Base-by-base conservation (phyloP, 2,797 vertebrate species). In the Stomatorhinus walkeri region DNA sequence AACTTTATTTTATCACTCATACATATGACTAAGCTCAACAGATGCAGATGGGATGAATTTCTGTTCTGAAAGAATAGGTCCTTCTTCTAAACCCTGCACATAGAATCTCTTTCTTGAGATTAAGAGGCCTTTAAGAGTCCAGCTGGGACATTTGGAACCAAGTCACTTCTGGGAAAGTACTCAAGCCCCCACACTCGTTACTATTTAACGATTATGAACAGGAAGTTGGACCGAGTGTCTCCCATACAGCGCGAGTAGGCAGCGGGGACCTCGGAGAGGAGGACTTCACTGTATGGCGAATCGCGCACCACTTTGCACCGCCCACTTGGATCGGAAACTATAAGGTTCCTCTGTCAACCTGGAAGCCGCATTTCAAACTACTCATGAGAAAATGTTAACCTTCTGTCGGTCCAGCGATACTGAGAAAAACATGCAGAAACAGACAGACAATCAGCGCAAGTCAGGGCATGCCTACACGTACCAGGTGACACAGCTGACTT, bases 91-190 rank as follows among this genome's bases (percentile, higher is more conserved):
- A 81, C 40, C 40, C 16, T 3, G 19, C 76, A 81, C 40, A 81
- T 46, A 8, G 36, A 81, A 72, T 72, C 64, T 36, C 64, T 16
- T 36, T 32, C 12, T 36, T 36, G 32, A 72, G 64, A 72, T 16
- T 16, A 72, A 32, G 40, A 81, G 36, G n/a, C 36, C 7, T 81
- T 81, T n/a, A 43, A 81, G 85, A 24, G 36, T 87, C 43, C 52
- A 64, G 87, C 56, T 24, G 28, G 43, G 52, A 79, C 51, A 46
- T 36, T 51, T n/a, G 24, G 83, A 81, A 51, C 56, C 85, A 86
- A 84, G 89, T 87, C 12, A 84, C 22, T 61, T 87, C 90, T 91
- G 92, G 86, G 90, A 93, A 92, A 92, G 86, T 89, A 89, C 54
- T 91, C 91, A 89, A 72, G 51, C 4, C 88, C 87, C 88, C 87